Evolutionary conservation across 2,797 vertebrate species (phyloP).

Genomic region (Typhlichthys eigenmanni): DNA sequence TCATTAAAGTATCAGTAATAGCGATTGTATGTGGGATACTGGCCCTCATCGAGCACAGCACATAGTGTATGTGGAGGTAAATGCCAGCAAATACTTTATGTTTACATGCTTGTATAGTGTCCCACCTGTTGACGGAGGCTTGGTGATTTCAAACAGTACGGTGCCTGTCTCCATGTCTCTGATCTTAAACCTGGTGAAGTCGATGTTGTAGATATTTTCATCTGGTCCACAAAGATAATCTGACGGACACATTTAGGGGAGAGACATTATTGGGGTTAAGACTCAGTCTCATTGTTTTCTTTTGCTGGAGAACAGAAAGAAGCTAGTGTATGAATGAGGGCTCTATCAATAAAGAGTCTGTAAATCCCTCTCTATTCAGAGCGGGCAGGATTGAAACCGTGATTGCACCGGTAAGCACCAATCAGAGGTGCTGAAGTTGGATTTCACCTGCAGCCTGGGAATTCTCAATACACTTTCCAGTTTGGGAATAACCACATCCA

Average conservation of each 20-base stretch:
- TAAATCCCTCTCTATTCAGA: too few relatives aligned
- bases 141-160: conserved; percentile 97
- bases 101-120: conserved; percentile 1
- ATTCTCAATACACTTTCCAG: too few relatives aligned
- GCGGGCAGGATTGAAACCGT: too few relatives aligned
- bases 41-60: not conserved
- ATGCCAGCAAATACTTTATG: too few relatives aligned
- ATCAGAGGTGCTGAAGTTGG: too few relatives aligned
- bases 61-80: too few relatives aligned
- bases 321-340: not conserved
- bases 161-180: conserved; percentile 96
- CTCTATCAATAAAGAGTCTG: too few relatives aligned
- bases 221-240: conserved; percentile 93
- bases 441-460: too few relatives aligned
- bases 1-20: not conserved
- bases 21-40: not conserved
- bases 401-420: too few relatives aligned
- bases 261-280: not conserved
- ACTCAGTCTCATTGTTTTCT: not conserved
- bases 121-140: conserved; percentile 80
- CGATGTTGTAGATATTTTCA: conserved; percentile 94
- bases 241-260: conserved; percentile 51
- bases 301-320: not conserved
- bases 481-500: too few relatives aligned
- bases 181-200: conserved; percentile 98